These are phyloP conservation scores for Vanessa cardui DNA, from an alignment of 2,888 invertebrate species.

Conservation along the genomic window DNA sequence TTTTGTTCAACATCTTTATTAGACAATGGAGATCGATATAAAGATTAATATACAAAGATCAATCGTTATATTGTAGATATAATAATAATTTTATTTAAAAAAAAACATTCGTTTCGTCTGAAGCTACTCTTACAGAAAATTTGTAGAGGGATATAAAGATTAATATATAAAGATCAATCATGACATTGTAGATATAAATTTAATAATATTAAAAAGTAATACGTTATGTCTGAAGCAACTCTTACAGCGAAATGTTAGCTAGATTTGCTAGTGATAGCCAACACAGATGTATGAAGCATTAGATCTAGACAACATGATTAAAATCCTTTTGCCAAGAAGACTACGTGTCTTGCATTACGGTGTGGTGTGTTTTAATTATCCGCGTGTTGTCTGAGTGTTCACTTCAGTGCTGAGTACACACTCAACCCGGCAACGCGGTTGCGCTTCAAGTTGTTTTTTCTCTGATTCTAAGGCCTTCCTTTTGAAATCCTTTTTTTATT, in stretches of 20 bases:
- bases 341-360: constrained; percentile 29
- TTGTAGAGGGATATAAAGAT: too few species aligned
- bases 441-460: constrained; percentile 9
- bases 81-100: too few species aligned
- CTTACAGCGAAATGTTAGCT: not conserved
- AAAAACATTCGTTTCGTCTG: too few species aligned
- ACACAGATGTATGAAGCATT: constrained; percentile 14
- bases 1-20: too few species aligned
- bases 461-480: not conserved
- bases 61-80: too few species aligned
- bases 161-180: too few species aligned
- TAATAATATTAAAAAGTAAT: too few species aligned
- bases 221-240: too few species aligned
- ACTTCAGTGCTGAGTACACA: constrained; percentile 29
- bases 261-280: not conserved
- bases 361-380: constrained; percentile 34
- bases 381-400: constrained; percentile 34
- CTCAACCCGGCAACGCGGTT: constrained; percentile 18
- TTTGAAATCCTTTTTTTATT: not conserved
- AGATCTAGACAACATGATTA: constrained; percentile 22
- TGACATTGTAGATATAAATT: too few species aligned
- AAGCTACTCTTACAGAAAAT: too few species aligned
- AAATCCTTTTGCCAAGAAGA: constrained; percentile 19
- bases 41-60: too few species aligned
- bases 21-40: too few species aligned